Conservation (phyloP, 2,797 vertebrate genomes). For the Bovichtus diacanthus region DNA sequence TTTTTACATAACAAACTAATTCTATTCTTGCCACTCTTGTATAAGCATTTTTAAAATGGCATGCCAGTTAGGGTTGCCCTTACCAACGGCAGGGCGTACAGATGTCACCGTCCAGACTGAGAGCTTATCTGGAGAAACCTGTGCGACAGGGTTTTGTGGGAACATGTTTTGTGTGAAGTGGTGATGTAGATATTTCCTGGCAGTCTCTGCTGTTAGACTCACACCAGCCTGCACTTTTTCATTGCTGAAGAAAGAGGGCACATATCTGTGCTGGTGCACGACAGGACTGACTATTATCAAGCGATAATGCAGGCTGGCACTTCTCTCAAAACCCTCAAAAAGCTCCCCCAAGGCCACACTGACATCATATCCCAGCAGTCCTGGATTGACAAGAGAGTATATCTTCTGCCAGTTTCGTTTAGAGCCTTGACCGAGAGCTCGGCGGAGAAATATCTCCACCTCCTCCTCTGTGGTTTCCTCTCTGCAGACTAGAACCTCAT, state of each 20-base stretch:
- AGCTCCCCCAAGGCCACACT: slow-evolving; percentile 78
- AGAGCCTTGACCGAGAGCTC: slow-evolving; percentile 71
- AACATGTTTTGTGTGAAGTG: slow-evolving; percentile 68
- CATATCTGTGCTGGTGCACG: slow-evolving; percentile 82
- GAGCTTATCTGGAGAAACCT: slow-evolving; percentile 73
- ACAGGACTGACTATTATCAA: slow-evolving; percentile 81
- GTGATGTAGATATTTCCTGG: slow-evolving; percentile 74
- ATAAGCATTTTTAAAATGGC: neutral
- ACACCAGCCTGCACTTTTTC: slow-evolving; percentile 78
- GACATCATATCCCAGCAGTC: slow-evolving; percentile 84
- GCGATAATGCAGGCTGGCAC: slow-evolving; percentile 69
- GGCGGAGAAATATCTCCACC: slow-evolving; percentile 85
- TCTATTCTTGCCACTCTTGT: neutral
- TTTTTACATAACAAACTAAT: neutral
- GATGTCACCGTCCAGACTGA: slow-evolving; percentile 85
- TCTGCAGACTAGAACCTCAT: slow-evolving; percentile 85
- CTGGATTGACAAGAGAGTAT: slow-evolving; percentile 82
- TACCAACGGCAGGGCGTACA: slow-evolving; percentile 84
- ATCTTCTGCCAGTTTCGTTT: slow-evolving; percentile 73
- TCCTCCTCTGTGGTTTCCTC: slow-evolving; percentile 84
- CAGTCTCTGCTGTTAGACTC: slow-evolving; percentile 37
- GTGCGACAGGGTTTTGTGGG: slow-evolving; percentile 5
- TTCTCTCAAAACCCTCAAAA: slow-evolving; percentile 77
- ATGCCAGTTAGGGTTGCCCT: slow-evolving; percentile 28
- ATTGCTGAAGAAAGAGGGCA: slow-evolving; percentile 84